Evolutionary conservation across 1,140 invertebrate genomes (phyloP), one percentile per base, ranked within the genome.

Genomic region (Drosophila lini): DNA sequence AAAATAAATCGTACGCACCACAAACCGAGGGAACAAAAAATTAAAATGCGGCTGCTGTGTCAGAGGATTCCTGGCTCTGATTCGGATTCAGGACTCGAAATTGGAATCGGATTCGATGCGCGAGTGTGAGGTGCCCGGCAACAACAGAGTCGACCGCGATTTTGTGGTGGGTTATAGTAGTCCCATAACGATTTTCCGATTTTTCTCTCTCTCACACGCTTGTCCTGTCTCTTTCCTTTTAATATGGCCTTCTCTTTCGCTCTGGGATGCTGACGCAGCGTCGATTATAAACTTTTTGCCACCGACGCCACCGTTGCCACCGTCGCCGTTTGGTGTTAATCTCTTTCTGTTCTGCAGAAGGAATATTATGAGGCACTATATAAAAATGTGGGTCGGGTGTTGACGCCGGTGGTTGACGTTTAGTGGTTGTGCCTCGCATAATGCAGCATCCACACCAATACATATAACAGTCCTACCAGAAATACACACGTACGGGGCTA

Each of bases 381-480:
- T 64, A 57, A 77, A 61, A 77, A 77, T 86, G 74, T 89, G 81
- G 82, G 84, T 77, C 75, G 79, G 74, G 64, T 79, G 84, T 75
- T 78, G 84, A 84, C 69, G 84, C 76, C 77, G 84, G 84, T 89
- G 84, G 84, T 89, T 89, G 84, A 89, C 85, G 84, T 89, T 84
- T 89, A 89, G 82, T 86, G 82, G 82, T 86, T 88, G 82, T 75
- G 61, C 64, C 61, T 79, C 65, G 68, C 52, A 53, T 79, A 74
- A 71, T 81, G 80, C 84, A 78, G 84, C 84, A 65, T 58, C 60
- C 53, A 36, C 40, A 59, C 50, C 42, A 62, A 76, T 34, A 67
- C 63, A 42, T 53, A 59, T 36, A 67, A 28, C 36, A 61, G 34
- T 58, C 40, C n/a, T 32, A 45, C 45, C 45, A 70, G 56, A 55